Conservation (phyloP, 2,888 invertebrate genomes). For the Campoplex nolae region DNA sequence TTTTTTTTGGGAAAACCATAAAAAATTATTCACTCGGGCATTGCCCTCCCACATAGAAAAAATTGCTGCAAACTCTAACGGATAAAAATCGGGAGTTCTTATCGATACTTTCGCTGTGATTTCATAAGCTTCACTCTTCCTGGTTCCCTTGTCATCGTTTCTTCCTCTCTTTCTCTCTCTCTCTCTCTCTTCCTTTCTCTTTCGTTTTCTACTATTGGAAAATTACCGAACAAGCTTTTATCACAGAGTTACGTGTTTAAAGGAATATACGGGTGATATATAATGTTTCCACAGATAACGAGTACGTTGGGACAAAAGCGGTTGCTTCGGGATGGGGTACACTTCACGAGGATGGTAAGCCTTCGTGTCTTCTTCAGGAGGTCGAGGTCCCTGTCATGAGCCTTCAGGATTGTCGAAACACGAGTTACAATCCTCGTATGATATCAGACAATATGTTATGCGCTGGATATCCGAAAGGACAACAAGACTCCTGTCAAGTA, state of each 20-base stretch:
- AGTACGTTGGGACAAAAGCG: slow-evolving; percentile 90
- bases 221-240: slow-evolving; percentile 6
- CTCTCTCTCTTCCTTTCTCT: not conserved
- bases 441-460: slow-evolving; percentile 96
- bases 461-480: slow-evolving; percentile 91
- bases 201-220: slow-evolving; percentile 18
- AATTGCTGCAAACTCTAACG: not conserved
- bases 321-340: slow-evolving; percentile 96
- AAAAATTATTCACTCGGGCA: too few species aligned
- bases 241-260: slow-evolving; percentile 6
- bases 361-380: slow-evolving; percentile 93
- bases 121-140: slow-evolving; percentile 13
- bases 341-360: slow-evolving; percentile 93
- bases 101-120: slow-evolving; percentile 44
- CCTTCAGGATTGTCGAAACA: slow-evolving; percentile 84
- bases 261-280: slow-evolving; percentile 36
- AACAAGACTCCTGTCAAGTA: slow-evolving; percentile 94
- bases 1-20: too few species aligned
- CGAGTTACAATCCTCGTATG: slow-evolving; percentile 93
- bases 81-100: not conserved
- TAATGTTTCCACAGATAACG: slow-evolving; percentile 85
- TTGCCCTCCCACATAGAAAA: too few species aligned
- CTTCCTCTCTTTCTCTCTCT: not conserved
- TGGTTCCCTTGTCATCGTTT: not conserved
- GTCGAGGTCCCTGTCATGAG: slow-evolving; percentile 90